Conservation (phyloP, 2,113 vertebrate genomes). For the Dicaeum eximium region DNA sequence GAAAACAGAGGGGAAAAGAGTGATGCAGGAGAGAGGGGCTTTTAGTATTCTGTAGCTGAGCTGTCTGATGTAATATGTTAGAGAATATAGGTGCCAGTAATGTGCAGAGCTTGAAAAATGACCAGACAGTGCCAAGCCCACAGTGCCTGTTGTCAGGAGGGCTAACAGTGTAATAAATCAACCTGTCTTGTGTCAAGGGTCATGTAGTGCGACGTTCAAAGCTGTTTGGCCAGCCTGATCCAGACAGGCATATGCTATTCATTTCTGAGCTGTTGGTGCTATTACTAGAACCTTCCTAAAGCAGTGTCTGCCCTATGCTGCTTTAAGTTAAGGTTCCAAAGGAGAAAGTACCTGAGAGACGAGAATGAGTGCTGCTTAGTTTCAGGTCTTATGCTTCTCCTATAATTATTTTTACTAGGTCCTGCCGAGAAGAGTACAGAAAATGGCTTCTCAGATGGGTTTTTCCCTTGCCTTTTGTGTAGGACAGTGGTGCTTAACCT, state of each 20-base stretch:
- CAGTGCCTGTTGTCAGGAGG: constrained; percentile 28
- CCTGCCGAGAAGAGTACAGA: not conserved
- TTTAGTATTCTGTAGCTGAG: constrained; percentile 55
- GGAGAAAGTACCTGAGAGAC: not conserved
- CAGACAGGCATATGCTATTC: not conserved
- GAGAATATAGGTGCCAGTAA: constrained; percentile 34
- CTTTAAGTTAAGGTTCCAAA: not conserved
- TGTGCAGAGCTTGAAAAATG: constrained; percentile 71
- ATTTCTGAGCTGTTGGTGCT: not conserved
- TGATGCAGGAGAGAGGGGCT: not conserved
- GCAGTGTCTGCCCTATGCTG: not conserved
- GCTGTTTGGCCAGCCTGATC: constrained; percentile 44
- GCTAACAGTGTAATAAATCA: constrained; percentile 69
- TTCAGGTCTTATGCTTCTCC: not conserved
- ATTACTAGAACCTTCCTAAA: not conserved
- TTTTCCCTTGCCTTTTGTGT: not conserved
- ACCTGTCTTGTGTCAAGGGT: constrained; percentile 64
- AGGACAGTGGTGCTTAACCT: not conserved
- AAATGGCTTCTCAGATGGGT: not conserved
- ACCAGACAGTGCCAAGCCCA: constrained; percentile 46
- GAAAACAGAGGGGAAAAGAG: not conserved
- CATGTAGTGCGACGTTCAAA: constrained; percentile 26
- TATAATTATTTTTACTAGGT: not conserved
- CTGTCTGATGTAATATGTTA: constrained; percentile 19
- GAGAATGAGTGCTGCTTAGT: not conserved